Conservation (phyloP, 2,113 vertebrate species). For the Oceanodroma tethys region DNA sequence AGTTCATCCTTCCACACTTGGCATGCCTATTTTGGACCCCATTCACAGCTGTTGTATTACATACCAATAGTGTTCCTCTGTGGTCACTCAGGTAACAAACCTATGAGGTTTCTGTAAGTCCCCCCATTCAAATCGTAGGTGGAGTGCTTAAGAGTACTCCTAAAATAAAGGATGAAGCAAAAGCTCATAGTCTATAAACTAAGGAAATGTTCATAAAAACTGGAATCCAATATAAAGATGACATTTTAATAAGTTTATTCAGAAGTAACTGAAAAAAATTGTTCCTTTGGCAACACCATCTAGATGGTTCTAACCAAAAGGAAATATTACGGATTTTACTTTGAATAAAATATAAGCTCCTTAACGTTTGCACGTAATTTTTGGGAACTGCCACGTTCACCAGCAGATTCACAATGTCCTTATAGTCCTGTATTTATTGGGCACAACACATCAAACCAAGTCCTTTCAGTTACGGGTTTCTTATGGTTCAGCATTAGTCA, state of each 20-base stretch:
- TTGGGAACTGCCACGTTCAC: neutral
- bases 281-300: slow-evolving; percentile 16
- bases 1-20: neutral
- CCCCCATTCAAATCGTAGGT: neutral
- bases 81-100: neutral
- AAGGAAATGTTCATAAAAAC: slow-evolving; percentile 21
- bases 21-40: neutral
- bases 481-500: neutral
- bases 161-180: neutral
- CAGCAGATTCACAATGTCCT: neutral
- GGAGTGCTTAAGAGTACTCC: neutral
- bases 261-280: neutral
- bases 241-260: slow-evolving; percentile 43
- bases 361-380: neutral
- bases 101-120: neutral
- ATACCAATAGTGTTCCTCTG: neutral
- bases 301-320: neutral
- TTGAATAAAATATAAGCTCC: neutral
- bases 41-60: neutral
- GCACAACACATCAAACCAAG: neutral
- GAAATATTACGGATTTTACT: neutral
- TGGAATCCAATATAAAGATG: slow-evolving; percentile 43
- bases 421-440: neutral
- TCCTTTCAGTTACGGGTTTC: neutral
- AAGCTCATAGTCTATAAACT: neutral